phyloP scores from a whole-genome alignment of 2,888 invertebrate species.

The Apamea crenata region DNA sequence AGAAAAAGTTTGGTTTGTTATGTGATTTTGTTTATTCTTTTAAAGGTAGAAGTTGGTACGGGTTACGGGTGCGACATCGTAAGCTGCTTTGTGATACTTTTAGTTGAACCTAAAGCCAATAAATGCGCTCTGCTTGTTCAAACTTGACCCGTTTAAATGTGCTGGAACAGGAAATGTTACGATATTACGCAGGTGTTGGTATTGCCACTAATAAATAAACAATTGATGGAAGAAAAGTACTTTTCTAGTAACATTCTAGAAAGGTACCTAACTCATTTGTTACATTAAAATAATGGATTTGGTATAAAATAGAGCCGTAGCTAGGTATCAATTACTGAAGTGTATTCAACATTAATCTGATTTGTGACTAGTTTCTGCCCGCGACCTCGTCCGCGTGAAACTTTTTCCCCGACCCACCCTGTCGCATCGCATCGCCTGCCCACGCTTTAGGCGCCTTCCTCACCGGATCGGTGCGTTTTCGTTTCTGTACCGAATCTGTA shows the following conservation, averaged over 20 bases:
- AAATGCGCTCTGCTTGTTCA: slow-evolving; percentile 56
- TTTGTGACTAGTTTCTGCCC: not conserved
- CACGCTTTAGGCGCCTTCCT: too few relatives aligned
- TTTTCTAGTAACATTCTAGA: not conserved
- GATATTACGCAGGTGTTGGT: not conserved
- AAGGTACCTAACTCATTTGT: not conserved
- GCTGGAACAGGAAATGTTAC: slow-evolving; percentile 17
- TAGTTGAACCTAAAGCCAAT: slow-evolving; percentile 59
- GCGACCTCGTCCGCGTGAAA: too few relatives aligned
- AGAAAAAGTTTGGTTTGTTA: slow-evolving; percentile 60
- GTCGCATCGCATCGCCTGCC: too few relatives aligned
- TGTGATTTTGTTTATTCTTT: slow-evolving; percentile 69
- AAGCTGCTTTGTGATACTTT: slow-evolving; percentile 73
- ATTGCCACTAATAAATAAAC: not conserved
- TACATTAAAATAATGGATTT: slow-evolving; percentile 13
- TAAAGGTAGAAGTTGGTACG: slow-evolving; percentile 63
- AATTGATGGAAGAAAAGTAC: not conserved
- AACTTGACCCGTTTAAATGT: slow-evolving; percentile 38
- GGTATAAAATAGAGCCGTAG: not conserved
- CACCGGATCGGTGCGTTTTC: too few relatives aligned
- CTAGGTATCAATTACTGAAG: not conserved
- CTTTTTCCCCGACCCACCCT: too few relatives aligned
- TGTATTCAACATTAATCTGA: slow-evolving; percentile 17
- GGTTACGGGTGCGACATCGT: slow-evolving; percentile 66
- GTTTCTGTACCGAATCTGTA: too few relatives aligned